Conservation (phyloP, 2,888 invertebrate species). For the Pandemis corylana region DNA sequence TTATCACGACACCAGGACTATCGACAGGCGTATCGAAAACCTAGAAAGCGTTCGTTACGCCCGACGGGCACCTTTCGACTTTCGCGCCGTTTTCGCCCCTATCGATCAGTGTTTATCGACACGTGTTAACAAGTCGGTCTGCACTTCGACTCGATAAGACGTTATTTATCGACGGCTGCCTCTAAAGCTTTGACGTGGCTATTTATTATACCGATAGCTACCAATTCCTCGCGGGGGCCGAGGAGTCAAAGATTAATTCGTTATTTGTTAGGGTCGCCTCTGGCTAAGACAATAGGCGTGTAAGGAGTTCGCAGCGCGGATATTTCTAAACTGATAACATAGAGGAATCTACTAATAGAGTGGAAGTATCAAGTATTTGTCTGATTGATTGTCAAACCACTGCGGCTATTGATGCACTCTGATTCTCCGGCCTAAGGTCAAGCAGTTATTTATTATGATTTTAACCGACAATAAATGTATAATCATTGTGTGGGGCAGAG, state of each 20-base stretch:
- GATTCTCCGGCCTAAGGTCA: too few species aligned
- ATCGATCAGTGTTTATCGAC: conserved; percentile 66
- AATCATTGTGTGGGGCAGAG: too few species aligned
- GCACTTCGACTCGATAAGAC: conserved; percentile 59
- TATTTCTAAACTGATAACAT: background rate
- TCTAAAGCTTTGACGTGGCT: conserved; percentile 48
- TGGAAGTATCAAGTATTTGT: too few species aligned
- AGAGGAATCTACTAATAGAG: background rate
- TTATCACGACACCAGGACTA: conserved; percentile 50
- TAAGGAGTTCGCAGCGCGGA: background rate
- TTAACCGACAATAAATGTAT: too few species aligned
- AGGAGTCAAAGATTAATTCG: conserved; percentile 43
- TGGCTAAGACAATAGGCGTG: background rate
- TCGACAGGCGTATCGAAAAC: conserved; percentile 39
- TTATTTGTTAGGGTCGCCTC: conserved; percentile 39
- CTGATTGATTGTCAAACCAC: too few species aligned
- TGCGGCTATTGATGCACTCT: too few species aligned
- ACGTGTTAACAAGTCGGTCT: conserved; percentile 70
- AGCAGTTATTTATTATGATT: too few species aligned
- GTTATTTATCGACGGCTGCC: conserved; percentile 58
- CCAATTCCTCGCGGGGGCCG: conserved; percentile 31
- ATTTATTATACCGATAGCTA: conserved; percentile 50
- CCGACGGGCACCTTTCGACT: conserved; percentile 42
- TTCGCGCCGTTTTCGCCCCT: conserved; percentile 48
- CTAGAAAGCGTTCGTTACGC: conserved; percentile 44